Evolutionary conservation across 1,140 invertebrate species (phyloP).

Genomic region (Diabrotica virgifera): DNA sequence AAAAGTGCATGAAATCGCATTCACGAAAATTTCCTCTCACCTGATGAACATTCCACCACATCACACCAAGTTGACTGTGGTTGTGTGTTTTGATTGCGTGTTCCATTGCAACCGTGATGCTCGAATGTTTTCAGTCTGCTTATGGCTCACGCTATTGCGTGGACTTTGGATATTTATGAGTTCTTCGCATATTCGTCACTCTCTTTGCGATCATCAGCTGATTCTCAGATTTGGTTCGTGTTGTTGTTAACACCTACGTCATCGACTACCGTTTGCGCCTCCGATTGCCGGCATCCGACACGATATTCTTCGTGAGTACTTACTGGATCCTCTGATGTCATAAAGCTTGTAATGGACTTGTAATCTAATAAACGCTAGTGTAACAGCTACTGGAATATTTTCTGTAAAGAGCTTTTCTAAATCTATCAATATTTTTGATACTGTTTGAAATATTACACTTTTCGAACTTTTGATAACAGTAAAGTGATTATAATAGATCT

Average conservation of each 20-base stretch:
- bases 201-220: constrained; percentile 29
- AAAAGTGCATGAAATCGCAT: too few relatives aligned
- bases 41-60: too few relatives aligned
- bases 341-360: too few relatives aligned
- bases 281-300: not conserved
- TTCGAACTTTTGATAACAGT: too few relatives aligned
- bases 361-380: too few relatives aligned
- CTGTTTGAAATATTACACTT: too few relatives aligned
- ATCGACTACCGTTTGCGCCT: not conserved
- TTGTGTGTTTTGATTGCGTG: constrained; percentile 24
- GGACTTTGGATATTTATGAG: constrained; percentile 37
- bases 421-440: too few relatives aligned
- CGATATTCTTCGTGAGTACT: constrained; percentile 13
- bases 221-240: constrained; percentile 21
- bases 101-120: constrained; percentile 29
- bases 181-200: constrained; percentile 29
- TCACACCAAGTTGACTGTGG: not conserved
- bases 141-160: constrained; percentile 34
- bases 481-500: too few relatives aligned
- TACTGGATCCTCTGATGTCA: too few relatives aligned
- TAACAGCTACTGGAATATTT: too few relatives aligned
- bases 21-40: too few relatives aligned
- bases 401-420: too few relatives aligned
- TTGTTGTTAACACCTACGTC: constrained; percentile 23
- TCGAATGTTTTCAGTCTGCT: constrained; percentile 23